Evolutionary conservation across 2,797 vertebrate genomes (phyloP).

Genomic region (Delichon dasypus): DNA sequence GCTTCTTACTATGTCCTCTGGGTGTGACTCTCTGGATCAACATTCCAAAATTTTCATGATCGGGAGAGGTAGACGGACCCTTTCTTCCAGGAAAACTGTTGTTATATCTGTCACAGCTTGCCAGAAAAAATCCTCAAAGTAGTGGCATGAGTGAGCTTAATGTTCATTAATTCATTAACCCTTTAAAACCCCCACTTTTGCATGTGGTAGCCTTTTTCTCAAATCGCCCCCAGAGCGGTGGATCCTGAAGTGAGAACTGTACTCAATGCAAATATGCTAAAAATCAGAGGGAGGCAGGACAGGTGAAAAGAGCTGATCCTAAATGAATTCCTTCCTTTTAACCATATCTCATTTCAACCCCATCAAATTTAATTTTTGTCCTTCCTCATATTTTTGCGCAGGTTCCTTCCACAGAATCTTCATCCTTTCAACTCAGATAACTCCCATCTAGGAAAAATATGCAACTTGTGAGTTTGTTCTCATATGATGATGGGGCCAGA

Average conservation of each 20-base stretch:
- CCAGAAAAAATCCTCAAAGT: background rate
- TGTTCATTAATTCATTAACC: background rate
- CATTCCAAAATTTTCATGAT: background rate
- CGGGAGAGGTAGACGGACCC: background rate
- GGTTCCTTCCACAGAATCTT: background rate
- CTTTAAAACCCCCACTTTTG: background rate
- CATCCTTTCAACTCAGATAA: background rate
- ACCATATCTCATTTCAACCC: background rate
- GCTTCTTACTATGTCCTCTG: background rate
- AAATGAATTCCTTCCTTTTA: background rate
- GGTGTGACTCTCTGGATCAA: background rate
- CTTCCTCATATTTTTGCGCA: background rate
- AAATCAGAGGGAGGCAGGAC: background rate
- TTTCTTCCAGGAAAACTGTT: background rate
- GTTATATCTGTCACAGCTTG: background rate
- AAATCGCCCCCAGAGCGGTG: rapidly evolving
- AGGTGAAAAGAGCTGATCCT: background rate
- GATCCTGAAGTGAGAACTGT: background rate
- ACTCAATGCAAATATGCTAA: background rate
- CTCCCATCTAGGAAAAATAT: background rate
- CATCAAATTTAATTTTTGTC: background rate
- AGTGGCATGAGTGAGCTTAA: background rate
- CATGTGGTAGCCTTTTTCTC: background rate
- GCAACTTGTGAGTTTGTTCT: background rate
- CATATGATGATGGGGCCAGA: background rate